phyloP scores from a whole-genome alignment of 2,113 vertebrate species.

The Brienomyrus longianalis region DNA sequence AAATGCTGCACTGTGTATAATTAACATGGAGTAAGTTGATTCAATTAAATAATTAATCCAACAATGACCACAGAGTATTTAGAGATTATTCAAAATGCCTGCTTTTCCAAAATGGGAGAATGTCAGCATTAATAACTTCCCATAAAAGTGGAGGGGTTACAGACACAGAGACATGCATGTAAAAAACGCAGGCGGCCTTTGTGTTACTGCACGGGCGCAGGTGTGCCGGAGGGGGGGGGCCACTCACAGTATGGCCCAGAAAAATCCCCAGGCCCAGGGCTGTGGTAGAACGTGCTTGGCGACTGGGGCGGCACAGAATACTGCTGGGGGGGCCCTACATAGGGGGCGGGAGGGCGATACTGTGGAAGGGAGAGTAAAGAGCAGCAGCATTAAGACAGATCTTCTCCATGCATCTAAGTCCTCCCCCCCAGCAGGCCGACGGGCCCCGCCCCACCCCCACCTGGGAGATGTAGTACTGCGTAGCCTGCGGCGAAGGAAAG shows the following conservation, averaged over 20 bases:
- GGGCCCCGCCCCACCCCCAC: conserved; percentile 39
- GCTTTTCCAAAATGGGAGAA: not conserved
- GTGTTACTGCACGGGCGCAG: not conserved
- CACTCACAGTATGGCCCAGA: conserved; percentile 83
- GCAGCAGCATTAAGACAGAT: not conserved
- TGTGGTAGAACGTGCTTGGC: conserved; percentile 86
- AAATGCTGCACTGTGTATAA: not conserved
- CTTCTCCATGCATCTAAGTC: not conserved
- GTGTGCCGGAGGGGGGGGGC: not conserved
- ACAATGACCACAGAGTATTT: not conserved
- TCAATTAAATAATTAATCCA: not conserved
- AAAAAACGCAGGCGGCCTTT: not conserved
- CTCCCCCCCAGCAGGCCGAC: not conserved
- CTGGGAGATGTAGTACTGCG: conserved; percentile 97
- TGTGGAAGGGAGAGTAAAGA: conserved; percentile 34
- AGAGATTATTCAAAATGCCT: not conserved
- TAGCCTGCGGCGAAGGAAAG: conserved; percentile 84
- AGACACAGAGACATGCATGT: not conserved
- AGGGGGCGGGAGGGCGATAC: conserved; percentile 88
- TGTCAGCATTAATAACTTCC: not conserved
- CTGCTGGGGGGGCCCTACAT: conserved; percentile 87
- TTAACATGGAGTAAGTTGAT: not conserved
- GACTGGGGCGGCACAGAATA: conserved; percentile 88
- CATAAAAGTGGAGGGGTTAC: not conserved
- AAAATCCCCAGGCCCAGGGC: conserved; percentile 91